phyloP scores from a whole-genome alignment of 2,113 vertebrate genomes.

The Albula glossodonta region DNA sequence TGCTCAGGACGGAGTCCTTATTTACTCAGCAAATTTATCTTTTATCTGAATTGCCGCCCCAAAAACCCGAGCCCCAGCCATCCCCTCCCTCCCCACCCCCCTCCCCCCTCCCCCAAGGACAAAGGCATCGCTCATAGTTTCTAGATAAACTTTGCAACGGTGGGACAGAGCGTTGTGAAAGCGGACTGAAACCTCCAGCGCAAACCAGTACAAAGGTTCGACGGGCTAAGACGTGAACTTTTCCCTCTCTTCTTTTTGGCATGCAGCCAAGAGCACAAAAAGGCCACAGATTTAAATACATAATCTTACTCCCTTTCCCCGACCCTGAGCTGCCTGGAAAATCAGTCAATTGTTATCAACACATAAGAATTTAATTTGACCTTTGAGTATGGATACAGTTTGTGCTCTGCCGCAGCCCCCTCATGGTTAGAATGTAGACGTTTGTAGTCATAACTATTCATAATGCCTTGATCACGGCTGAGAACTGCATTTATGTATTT shows the following conservation, averaged over 20 bases:
- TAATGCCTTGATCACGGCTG: not conserved
- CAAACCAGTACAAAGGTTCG: not conserved
- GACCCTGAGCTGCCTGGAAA: constrained; percentile 36
- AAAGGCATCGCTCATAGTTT: constrained; percentile 9
- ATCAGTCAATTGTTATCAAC: constrained; percentile 64
- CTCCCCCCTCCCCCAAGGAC: not conserved
- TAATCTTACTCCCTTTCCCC: constrained; percentile 42
- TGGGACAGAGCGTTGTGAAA: constrained; percentile 39
- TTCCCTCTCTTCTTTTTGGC: constrained; percentile 37
- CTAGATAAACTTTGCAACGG: constrained; percentile 42
- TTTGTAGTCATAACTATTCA: not conserved
- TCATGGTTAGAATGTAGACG: not conserved
- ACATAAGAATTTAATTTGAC: constrained; percentile 61
- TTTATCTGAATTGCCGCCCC: too few species aligned
- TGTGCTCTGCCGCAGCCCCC: constrained; percentile 42
- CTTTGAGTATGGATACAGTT: constrained; percentile 48
- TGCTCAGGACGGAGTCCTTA: not conserved
- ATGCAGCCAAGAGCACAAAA: constrained; percentile 27
- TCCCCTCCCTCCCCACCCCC: too few species aligned
- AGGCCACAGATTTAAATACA: constrained; percentile 38
- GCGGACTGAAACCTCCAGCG: constrained; percentile 23
- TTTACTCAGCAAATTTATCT: not conserved
- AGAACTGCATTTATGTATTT: not conserved
- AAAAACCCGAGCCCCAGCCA: too few species aligned
- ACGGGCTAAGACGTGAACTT: constrained; percentile 20